phyloP scores from a whole-genome alignment of 2,113 vertebrate genomes.

The Lampris incognitus region DNA sequence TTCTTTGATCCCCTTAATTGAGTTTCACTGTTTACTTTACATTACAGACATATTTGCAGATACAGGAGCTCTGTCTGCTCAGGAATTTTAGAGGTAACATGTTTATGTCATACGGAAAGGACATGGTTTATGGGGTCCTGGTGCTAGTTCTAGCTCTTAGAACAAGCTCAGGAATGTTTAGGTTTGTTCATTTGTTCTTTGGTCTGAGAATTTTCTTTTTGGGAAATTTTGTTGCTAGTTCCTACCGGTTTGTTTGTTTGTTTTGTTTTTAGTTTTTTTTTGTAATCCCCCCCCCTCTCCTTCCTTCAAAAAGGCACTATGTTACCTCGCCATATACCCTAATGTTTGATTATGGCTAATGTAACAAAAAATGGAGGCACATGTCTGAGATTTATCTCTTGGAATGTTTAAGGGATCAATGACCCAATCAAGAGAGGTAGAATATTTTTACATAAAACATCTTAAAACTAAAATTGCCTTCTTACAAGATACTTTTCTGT shows the following conservation, averaged over 20 bases:
- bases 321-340: not conserved
- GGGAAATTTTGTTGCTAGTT: not conserved
- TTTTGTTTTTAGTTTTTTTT: not conserved
- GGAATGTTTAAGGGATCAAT: slow-evolving; percentile 1
- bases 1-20: not conserved
- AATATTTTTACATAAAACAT: slow-evolving; percentile 1
- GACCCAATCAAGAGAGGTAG: slow-evolving; percentile 7
- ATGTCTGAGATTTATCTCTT: not conserved
- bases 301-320: not conserved
- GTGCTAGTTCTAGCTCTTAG: slow-evolving; percentile 1
- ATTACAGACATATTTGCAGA: not conserved
- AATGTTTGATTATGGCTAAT: slow-evolving; percentile 2
- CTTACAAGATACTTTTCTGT: slow-evolving; percentile 4
- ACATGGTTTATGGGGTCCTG: not conserved
- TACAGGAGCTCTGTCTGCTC: not conserved
- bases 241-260: not conserved
- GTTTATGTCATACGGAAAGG: not conserved
- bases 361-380: not conserved
- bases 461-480: not conserved
- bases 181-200: not conserved
- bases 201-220: not conserved
- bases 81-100: not conserved
- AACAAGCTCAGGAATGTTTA: slow-evolving; percentile 8
- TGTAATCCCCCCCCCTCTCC: not conserved
- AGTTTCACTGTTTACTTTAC: not conserved